Evolutionary conservation across 1,140 invertebrate genomes (phyloP).

Genomic region (Gryllus bimaculatus): DNA sequence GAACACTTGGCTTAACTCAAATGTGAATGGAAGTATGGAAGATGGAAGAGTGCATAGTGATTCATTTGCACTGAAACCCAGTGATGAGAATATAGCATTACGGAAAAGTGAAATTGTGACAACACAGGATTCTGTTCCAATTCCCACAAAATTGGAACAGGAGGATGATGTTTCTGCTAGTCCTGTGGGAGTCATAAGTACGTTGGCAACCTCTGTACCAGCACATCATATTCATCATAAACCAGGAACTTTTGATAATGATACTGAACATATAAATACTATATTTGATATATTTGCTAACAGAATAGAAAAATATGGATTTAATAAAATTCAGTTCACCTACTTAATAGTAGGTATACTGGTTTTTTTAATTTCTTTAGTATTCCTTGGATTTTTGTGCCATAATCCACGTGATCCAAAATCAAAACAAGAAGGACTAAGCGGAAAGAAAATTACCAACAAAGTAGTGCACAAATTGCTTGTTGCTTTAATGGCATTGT

Average conservation of each 20-base stretch:
- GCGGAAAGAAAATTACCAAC: slow-evolving; percentile 19
- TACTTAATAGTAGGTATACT: slow-evolving; percentile 38
- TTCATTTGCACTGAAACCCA: neutral
- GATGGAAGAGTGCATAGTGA: too few relatives aligned
- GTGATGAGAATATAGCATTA: neutral
- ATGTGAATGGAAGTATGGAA: too few relatives aligned
- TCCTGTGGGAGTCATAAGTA: neutral
- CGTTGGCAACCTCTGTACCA: neutral
- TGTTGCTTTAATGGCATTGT: slow-evolving; percentile 34
- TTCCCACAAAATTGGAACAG: neutral
- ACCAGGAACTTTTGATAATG: slow-evolving; percentile 29
- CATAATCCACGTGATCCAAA: slow-evolving; percentile 30
- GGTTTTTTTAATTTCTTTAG: slow-evolving; percentile 33
- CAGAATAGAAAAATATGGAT: slow-evolving; percentile 28
- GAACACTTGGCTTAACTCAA: too few relatives aligned
- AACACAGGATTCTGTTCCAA: neutral
- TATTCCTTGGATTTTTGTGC: slow-evolving; percentile 37
- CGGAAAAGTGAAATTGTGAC: neutral
- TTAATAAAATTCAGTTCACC: slow-evolving; percentile 39
- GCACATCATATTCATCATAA: slow-evolving; percentile 19
- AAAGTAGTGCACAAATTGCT: slow-evolving; percentile 28
- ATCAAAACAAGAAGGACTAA: slow-evolving; percentile 26
- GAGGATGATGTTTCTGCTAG: neutral
- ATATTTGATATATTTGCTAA: slow-evolving; percentile 24
- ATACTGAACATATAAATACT: slow-evolving; percentile 23